Evolutionary conservation across 2,888 invertebrate genomes (phyloP).

Genomic region (Amblyteles armatorius): DNA sequence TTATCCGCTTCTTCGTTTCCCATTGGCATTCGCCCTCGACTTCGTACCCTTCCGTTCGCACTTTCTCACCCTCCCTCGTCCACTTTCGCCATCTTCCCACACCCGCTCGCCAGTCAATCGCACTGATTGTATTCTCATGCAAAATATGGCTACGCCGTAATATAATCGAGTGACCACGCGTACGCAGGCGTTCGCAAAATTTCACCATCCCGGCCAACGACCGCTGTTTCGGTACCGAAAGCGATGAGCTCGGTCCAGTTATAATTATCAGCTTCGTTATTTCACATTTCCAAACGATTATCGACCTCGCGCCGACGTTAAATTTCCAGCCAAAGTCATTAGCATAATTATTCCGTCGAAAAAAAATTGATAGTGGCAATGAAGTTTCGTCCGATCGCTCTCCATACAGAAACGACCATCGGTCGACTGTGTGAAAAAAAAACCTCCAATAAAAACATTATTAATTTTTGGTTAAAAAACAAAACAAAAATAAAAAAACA

Average conservation of each 20-base stretch:
- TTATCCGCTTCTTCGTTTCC: conserved; percentile 55
- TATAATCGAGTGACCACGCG: conserved; percentile 68
- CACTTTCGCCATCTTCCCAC: conserved; percentile 23
- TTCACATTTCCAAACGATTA: conserved; percentile 20
- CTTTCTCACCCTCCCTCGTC: conserved; percentile 29
- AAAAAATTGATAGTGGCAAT: background rate
- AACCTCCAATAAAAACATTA: too few relatives aligned
- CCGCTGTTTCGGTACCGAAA: background rate
- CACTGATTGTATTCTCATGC: conserved; percentile 82
- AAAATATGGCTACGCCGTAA: conserved; percentile 76
- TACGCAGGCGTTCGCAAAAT: conserved; percentile 5
- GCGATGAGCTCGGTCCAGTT: conserved; percentile 23
- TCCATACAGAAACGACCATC: too few relatives aligned
- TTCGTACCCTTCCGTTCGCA: conserved; percentile 7
- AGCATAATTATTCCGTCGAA: background rate
- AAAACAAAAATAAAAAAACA: too few relatives aligned
- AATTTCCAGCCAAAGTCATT: conserved; percentile 10
- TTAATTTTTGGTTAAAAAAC: too few relatives aligned
- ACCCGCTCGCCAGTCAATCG: conserved; percentile 76
- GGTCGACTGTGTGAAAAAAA: too few relatives aligned
- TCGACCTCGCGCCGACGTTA: background rate
- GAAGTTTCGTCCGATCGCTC: too few relatives aligned
- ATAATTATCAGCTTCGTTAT: conserved; percentile 34
- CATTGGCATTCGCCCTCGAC: conserved; percentile 54
- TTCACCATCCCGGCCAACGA: background rate